These are phyloP conservation scores for Synergus japonicus DNA, from an alignment of 2,888 invertebrate genomes.

Conservation along the genomic window DNA sequence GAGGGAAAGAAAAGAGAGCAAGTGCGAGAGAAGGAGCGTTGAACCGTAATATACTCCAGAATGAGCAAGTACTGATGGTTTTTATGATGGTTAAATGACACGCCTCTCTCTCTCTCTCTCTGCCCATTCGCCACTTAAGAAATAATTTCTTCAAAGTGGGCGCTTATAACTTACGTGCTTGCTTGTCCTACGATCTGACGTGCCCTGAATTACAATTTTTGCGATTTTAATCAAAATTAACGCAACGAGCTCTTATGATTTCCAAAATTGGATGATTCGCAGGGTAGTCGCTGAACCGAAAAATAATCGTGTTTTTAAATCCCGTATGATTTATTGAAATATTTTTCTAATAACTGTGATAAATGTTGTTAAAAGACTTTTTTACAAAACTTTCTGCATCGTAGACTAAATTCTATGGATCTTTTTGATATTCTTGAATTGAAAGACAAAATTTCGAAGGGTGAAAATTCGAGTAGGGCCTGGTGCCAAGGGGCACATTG, in stretches of 20 bases:
- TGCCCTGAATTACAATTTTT: background rate
- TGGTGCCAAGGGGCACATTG: background rate
- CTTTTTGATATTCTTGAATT: slow-evolving; percentile 2
- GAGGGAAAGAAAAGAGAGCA: slow-evolving; percentile 22
- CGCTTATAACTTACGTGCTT: slow-evolving; percentile 25
- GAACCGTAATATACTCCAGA: slow-evolving; percentile 30
- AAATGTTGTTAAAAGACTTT: too few relatives aligned
- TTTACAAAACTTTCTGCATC: background rate
- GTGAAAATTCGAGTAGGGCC: background rate
- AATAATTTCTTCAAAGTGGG: slow-evolving; percentile 32
- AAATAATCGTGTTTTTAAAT: background rate
- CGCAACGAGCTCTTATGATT: background rate
- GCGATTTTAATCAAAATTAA: slow-evolving; percentile 5
- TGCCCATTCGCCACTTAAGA: slow-evolving; percentile 22
- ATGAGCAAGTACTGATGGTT: slow-evolving; percentile 34
- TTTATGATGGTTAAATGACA: slow-evolving; percentile 29
- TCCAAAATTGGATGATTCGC: background rate
- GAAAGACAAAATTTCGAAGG: background rate
- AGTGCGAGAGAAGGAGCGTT: slow-evolving; percentile 12
- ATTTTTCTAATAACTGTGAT: too few relatives aligned
- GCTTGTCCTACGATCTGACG: slow-evolving; percentile 1
- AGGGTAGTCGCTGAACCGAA: too few relatives aligned
- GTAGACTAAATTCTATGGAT: background rate
- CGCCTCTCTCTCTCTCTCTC: slow-evolving; percentile 21
- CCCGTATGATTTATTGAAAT: background rate